phyloP scores from a whole-genome alignment of 2,888 invertebrate species.

The Biston stratarius region DNA sequence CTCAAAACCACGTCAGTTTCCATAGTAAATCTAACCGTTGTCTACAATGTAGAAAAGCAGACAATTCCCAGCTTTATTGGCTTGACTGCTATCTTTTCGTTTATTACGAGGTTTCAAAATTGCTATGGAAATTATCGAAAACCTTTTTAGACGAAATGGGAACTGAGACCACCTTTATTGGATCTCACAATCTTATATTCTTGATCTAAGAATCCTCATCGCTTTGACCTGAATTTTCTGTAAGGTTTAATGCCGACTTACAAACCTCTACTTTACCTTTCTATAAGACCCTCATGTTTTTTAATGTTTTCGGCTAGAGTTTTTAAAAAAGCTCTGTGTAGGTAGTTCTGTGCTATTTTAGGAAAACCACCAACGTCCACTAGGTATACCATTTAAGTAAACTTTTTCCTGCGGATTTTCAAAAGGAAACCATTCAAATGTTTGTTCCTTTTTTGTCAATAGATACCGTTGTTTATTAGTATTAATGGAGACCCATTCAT shows the following conservation, averaged over 20 bases:
- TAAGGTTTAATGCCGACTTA: neutral
- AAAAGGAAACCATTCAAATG: neutral
- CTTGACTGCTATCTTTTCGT: constrained; percentile 30
- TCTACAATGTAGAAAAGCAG: neutral
- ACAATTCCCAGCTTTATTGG: constrained; percentile 32
- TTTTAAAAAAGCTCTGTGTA: neutral
- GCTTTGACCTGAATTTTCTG: neutral
- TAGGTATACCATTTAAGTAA: neutral
- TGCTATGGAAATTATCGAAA: constrained; percentile 1
- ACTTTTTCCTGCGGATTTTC: neutral
- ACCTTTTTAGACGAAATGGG: constrained; percentile 1
- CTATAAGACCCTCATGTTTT: constrained; percentile 2
- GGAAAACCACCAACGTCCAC: neutral
- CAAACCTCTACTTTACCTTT: neutral
- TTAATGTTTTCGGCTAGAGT: neutral
- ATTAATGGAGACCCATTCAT: no score
- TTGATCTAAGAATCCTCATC: constrained; percentile 3
- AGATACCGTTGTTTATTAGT: no score
- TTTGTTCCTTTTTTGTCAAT: neutral
- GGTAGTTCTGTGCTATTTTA: constrained; percentile 3
- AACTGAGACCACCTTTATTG: neutral
- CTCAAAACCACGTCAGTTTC: no score
- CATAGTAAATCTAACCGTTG: no score
- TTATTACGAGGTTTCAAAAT: neutral
- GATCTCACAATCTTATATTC: neutral